Base-by-base conservation (phyloP, 1,140 invertebrate genomes). In the Neomicropteryx cornuta region DNA sequence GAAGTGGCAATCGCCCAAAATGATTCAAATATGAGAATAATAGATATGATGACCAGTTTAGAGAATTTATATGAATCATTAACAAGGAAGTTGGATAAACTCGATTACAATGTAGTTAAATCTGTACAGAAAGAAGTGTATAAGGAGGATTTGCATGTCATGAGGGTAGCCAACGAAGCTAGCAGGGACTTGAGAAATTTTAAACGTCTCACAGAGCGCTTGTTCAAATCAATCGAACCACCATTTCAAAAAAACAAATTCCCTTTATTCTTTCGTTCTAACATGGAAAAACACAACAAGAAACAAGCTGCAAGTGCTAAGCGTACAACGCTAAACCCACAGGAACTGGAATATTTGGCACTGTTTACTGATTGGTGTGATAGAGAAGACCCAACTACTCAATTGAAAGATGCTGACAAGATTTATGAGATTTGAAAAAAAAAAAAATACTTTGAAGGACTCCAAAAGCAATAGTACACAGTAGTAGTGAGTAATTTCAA, bases 61-160 rank as follows among this genome's bases (percentile, higher is more conserved):
- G 77, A 81, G 51, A 65, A 51, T 40, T 67, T 67, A 24, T 74
- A 76, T 43, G 69, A 77, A 44, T 50, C 57, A 13, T 53, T 72
- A 8, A 70, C 75, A 55, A 43, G 70, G 24, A 58, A 71, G 48
- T 51, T 79, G 36, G 76, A 78, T 30, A 57, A 54, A 30, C 56
- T 73, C 43, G 71, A 78, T 16, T 58, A 64, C 14, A 58, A 72
- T 18, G 52, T 72, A 35, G 72, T 80, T 3, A 59, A 62, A 33
- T 36, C 48, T 31, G 70, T 72, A 24, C 71, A 78, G 47, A 69
- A 66, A 39, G 66, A 72, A 41, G 72, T 68, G n/a, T 79, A 74
- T 47, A 56, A 55, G n/a, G 64, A 71, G 42, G 70, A 72, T 42
- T 56, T 57, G 4, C 69, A 57, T 38, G 51, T 67, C 24, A 67